These are phyloP conservation scores for Phycodurus eques DNA, from an alignment of 2,113 vertebrate genomes.

Conservation along the genomic window DNA sequence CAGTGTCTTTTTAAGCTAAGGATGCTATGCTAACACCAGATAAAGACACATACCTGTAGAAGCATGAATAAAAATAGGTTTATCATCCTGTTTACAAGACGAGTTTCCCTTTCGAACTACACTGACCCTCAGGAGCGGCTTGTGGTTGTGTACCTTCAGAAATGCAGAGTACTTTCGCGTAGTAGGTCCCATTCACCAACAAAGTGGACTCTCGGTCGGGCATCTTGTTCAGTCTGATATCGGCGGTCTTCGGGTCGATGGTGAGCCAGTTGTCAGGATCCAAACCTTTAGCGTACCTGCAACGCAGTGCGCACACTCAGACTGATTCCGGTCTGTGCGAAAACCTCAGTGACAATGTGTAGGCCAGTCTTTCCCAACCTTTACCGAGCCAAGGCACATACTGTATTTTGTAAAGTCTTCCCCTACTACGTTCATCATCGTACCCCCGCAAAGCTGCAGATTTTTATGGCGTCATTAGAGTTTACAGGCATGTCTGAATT, in stretches of 20 bases:
- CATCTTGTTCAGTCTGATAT: slow-evolving; percentile 81
- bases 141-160: slow-evolving; percentile 75
- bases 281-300: slow-evolving; percentile 81
- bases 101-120: background rate
- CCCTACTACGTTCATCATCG: too few species aligned
- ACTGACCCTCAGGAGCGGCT: background rate
- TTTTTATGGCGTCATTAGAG: too few species aligned
- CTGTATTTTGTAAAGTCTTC: too few species aligned
- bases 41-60: background rate
- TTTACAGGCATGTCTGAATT: too few species aligned
- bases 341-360: too few species aligned
- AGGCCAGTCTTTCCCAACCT: too few species aligned
- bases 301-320: background rate
- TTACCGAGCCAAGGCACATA: too few species aligned
- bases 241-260: slow-evolving; percentile 79
- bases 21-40: background rate
- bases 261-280: slow-evolving; percentile 83
- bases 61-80: too few species aligned
- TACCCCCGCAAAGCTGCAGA: too few species aligned
- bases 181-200: slow-evolving; percentile 80
- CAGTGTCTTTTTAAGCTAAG: background rate
- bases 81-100: background rate
- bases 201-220: slow-evolving; percentile 77
- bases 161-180: slow-evolving; percentile 80
- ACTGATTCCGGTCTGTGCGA: background rate